Evolutionary conservation across 2,888 invertebrate species (phyloP).

Genomic region (Piscicola geometra): DNA sequence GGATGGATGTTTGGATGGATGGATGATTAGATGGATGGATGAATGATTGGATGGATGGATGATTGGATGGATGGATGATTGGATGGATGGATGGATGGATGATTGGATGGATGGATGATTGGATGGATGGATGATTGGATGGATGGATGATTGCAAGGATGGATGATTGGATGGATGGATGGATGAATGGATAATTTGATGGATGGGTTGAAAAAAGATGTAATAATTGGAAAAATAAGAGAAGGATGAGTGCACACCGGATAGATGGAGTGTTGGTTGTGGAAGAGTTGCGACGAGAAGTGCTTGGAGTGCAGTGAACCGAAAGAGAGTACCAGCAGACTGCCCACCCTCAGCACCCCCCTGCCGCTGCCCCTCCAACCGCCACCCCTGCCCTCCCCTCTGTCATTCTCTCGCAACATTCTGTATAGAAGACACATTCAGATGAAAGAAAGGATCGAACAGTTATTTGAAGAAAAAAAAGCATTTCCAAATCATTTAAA

Average conservation of each 20-base stretch:
- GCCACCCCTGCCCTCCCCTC: neutral
- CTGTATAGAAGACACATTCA: too few species aligned
- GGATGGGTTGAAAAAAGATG: neutral
- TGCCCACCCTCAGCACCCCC: conserved; percentile 84
- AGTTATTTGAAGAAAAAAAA: too few species aligned
- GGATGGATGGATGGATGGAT: conserved; percentile 87
- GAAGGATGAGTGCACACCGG: conserved; percentile 60
- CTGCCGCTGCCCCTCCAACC: conserved; percentile 61
- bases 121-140: conserved; percentile 46
- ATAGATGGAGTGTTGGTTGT: conserved; percentile 88
- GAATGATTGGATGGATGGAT: neutral
- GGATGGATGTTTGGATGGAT: conserved; percentile 79
- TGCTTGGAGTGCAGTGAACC: conserved; percentile 95
- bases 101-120: conserved; percentile 58
- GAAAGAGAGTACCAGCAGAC: conserved; percentile 85
- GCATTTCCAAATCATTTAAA: too few species aligned
- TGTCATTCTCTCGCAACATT: neutral
- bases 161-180: conserved; percentile 47
- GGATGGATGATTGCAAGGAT: too few species aligned
- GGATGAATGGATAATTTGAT: neutral
- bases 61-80: neutral
- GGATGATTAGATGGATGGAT: neutral
- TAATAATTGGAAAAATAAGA: neutral
- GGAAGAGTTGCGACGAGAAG: conserved; percentile 74
- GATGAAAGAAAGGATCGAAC: too few species aligned